These are phyloP conservation scores for Benitochromis conjunctus DNA, from an alignment of 2,113 vertebrate genomes.

Conservation along the genomic window DNA sequence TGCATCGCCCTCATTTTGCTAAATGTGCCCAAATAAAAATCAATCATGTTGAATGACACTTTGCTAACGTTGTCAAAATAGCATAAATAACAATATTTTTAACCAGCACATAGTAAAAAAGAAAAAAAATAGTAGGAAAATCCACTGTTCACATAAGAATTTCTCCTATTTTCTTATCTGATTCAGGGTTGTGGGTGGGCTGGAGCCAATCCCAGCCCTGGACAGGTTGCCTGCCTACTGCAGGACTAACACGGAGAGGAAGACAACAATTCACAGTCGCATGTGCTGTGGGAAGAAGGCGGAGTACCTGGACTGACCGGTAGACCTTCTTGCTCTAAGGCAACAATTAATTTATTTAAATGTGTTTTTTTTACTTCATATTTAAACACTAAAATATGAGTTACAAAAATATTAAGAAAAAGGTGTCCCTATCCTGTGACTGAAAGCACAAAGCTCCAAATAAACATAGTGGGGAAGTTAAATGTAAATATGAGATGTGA, in stretches of 20 bases:
- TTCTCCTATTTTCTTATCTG: too few relatives aligned
- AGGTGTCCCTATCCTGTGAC: too few relatives aligned
- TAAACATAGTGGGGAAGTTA: too few relatives aligned
- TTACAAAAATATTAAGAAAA: too few relatives aligned
- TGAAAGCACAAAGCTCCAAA: too few relatives aligned
- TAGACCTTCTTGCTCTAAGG: too few relatives aligned
- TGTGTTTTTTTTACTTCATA: too few relatives aligned
- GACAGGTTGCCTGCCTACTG: neutral
- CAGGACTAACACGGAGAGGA: neutral
- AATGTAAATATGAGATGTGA: too few relatives aligned
- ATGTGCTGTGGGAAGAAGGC: neutral
- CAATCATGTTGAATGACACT: neutral
- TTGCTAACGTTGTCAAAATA: neutral
- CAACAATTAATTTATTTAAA: too few relatives aligned
- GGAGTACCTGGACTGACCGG: too few relatives aligned
- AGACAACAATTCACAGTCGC: neutral
- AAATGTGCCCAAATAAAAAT: neutral
- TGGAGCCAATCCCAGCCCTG: neutral
- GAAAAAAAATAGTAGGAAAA: neutral
- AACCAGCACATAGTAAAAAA: neutral
- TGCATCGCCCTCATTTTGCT: neutral
- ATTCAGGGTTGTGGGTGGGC: too few relatives aligned
- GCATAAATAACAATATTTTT: neutral
- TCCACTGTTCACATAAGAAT: neutral
- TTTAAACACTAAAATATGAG: too few relatives aligned